Evolutionary conservation across 2,888 invertebrate genomes (phyloP), one percentile per base, ranked within the genome.

Genomic region (Dryomyza anilis): DNA sequence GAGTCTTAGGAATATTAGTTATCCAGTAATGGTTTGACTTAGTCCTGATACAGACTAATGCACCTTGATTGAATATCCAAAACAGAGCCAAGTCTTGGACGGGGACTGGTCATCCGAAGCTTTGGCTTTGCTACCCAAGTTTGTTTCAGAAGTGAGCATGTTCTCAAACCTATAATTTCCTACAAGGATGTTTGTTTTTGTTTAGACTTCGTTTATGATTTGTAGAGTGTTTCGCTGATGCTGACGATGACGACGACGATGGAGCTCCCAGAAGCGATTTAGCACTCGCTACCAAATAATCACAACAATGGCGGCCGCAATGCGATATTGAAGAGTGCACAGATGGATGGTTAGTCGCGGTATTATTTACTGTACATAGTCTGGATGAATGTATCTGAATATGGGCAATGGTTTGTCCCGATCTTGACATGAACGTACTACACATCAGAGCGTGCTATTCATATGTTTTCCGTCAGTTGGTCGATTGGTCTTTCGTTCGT

Each of bases 181-280:
- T n/a, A n/a, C n/a, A n/a, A n/a, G n/a, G 30, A 30, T 19, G 53
- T 33, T 19, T 16, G 16, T 21, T 21, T 33, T 55, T 55, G 30
- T 16, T 55, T n/a, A n/a, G n/a, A n/a, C n/a, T n/a, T 55, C 21
- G 53, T n/a, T 55, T 55, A 55, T 55, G 36, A 62, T 62, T n/a
- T 62, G 56, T 56, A 53, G 60, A 57, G 57, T 45, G 59, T 63
- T n/a, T n/a, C n/a, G n/a, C n/a, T n/a, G n/a, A n/a, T n/a, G n/a
- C n/a, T n/a, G n/a, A n/a, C n/a, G n/a, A n/a, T n/a, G n/a, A n/a
- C n/a, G n/a, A n/a, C n/a, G n/a, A n/a, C n/a, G n/a, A n/a, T n/a
- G n/a, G n/a, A n/a, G 29, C 57, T 36, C 65, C 62, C 66, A 63
- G 66, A 63, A 66, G 66, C 66, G 66, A 59, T 63, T 66, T 58